These are phyloP conservation scores for Phocoena phocoena DNA, from an alignment of 2,113 vertebrate species.

Conservation along the genomic window DNA sequence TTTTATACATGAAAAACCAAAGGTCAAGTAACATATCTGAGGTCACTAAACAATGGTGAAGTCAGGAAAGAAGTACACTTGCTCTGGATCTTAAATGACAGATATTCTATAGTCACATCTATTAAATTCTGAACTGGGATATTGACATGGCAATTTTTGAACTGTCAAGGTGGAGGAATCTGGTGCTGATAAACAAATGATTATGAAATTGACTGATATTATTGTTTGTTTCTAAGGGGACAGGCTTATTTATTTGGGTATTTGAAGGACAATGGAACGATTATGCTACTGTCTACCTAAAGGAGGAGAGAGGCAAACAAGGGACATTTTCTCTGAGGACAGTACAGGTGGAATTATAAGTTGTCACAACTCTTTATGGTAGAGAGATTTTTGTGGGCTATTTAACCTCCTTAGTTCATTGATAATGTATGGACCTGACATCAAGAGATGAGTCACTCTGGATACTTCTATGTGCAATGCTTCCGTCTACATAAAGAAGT, in stretches of 20 bases:
- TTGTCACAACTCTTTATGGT: background rate
- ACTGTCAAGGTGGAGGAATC: background rate
- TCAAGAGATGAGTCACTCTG: background rate
- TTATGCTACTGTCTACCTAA: background rate
- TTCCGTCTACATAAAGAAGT: background rate
- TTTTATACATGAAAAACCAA: background rate
- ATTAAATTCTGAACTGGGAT: background rate
- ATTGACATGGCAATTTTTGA: background rate
- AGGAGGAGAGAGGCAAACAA: background rate
- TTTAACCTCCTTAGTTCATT: background rate
- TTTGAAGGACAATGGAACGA: background rate
- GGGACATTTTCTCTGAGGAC: background rate
- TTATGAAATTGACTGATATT: background rate
- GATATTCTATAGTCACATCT: background rate
- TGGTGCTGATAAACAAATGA: background rate
- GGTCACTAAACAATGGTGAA: background rate
- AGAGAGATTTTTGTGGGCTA: background rate
- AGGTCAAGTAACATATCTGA: background rate
- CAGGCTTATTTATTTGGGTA: background rate
- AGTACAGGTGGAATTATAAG: background rate
- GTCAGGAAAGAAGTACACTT: background rate
- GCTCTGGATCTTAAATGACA: background rate
- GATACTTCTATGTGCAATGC: background rate
- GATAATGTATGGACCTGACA: background rate
- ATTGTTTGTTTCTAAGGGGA: background rate